Percentiles rank a stretch among this genome's conserved stretches.
Evolutionary conservation across 2,797 vertebrate species (phyloP).

Genomic region (Sebastes nivosus): DNA sequence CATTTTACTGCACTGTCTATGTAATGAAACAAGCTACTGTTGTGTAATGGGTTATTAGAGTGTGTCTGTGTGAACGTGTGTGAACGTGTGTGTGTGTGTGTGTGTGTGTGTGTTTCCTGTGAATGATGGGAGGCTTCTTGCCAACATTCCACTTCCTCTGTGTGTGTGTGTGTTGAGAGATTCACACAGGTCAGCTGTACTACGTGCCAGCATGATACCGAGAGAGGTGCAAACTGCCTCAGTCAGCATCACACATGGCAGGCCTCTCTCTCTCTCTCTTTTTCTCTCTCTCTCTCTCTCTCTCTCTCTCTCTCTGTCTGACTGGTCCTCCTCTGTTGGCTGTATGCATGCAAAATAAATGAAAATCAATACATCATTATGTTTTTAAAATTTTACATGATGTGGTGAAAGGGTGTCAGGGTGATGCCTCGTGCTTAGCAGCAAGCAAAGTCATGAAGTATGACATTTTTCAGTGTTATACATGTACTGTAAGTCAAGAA

Average conservation of each 20-base stretch:
- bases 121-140: conserved; percentile 44
- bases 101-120: background rate
- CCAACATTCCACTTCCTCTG: conserved; percentile 40
- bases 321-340: background rate
- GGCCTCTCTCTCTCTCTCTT: background rate
- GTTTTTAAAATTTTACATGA: background rate
- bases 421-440: background rate
- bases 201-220: conserved; percentile 35
- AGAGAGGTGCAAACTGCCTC: conserved; percentile 52
- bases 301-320: background rate
- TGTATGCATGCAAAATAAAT: background rate
- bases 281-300: background rate
- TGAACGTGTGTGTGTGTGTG: conserved; percentile 23
- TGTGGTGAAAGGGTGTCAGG: background rate
- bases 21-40: conserved; percentile 40
- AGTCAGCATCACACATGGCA: conserved; percentile 57
- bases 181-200: conserved; percentile 50
- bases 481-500: too few relatives aligned
- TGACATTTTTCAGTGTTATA: background rate
- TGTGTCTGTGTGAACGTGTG: conserved; percentile 24
- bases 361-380: conserved; percentile 10
- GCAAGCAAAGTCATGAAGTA: background rate
- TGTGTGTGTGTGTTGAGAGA: conserved; percentile 9
- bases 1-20: background rate
- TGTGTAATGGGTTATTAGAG: conserved; percentile 44